Conservation (phyloP, 92 coral and sea anemone species). For the Palythoa grandis region DNA sequence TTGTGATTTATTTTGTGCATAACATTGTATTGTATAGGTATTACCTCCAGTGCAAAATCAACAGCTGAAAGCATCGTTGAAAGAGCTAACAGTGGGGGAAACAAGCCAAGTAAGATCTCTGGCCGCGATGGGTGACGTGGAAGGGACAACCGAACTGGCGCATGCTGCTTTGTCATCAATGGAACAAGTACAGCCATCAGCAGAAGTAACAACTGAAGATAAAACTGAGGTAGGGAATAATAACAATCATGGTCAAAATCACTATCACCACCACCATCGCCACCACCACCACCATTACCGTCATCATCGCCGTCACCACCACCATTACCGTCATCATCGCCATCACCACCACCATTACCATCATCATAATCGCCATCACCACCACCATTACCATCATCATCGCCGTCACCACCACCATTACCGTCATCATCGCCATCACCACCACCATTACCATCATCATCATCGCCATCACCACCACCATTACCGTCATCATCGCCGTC, state of each 20-base stretch:
- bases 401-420: background rate
- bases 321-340: background rate
- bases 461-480: background rate
- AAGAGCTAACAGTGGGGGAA: background rate
- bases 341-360: background rate
- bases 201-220: background rate
- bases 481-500: too few species aligned
- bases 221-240: slow-evolving; percentile 3
- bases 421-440: background rate
- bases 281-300: background rate
- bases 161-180: background rate
- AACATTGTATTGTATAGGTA: background rate
- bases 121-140: slow-evolving; percentile 8
- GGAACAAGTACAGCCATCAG: slow-evolving; percentile 19
- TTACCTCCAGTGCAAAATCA: background rate
- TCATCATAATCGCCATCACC: too few species aligned
- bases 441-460: background rate
- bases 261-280: background rate
- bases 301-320: background rate
- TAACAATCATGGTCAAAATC: background rate
- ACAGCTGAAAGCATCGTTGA: background rate
- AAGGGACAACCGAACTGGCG: background rate
- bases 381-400: too few species aligned
- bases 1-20: too few species aligned
- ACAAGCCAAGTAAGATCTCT: background rate